phyloP scores from a whole-genome alignment of 1,140 invertebrate genomes.

The Procambarus clarkii region DNA sequence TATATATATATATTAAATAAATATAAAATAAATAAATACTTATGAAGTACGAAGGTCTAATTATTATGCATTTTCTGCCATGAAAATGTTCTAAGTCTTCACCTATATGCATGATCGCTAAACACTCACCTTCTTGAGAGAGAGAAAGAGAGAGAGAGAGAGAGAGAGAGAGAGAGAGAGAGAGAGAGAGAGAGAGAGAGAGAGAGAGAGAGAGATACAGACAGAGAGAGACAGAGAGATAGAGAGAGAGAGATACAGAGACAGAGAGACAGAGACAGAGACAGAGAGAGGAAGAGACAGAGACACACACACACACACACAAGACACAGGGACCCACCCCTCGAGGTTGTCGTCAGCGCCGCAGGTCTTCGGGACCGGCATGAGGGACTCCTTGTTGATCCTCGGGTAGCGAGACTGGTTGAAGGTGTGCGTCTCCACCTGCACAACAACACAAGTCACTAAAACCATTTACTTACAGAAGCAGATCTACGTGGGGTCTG shows the following conservation, averaged over 20 bases:
- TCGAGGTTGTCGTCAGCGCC: not conserved
- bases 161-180: too few relatives aligned
- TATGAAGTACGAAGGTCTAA: not conserved
- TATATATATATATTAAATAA: not conserved
- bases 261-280: not conserved
- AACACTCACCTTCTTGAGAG: too few relatives aligned
- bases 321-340: not conserved
- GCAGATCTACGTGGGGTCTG: too few relatives aligned
- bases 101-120: too few relatives aligned
- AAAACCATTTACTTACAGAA: too few relatives aligned
- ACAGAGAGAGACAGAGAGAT: not conserved
- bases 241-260: not conserved
- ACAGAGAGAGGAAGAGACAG: conserved; percentile 16
- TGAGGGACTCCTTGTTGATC: conserved; percentile 94
- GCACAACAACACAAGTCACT: too few relatives aligned
- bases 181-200: too few relatives aligned
- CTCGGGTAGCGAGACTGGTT: conserved; percentile 97
- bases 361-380: conserved; percentile 80
- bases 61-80: too few relatives aligned
- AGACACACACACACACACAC: not conserved
- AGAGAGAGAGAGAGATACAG: too few relatives aligned
- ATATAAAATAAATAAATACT: not conserved
- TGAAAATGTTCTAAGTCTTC: too few relatives aligned
- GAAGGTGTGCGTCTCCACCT: conserved; percentile 95
- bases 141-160: too few relatives aligned